phyloP scores from a whole-genome alignment of 1,140 invertebrate genomes.

The Brachionus paranguensis region DNA sequence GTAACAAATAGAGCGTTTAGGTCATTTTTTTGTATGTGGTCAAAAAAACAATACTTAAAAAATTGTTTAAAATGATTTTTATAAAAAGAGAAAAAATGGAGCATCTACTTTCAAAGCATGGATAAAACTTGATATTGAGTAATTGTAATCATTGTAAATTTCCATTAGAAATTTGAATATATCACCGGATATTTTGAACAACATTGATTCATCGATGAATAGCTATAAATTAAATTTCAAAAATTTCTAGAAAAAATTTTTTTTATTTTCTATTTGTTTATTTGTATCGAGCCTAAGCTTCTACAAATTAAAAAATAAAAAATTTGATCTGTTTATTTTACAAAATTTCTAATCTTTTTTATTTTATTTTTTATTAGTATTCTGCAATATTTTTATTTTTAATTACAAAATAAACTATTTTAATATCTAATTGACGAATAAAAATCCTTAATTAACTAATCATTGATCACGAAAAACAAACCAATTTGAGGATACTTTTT shows the following conservation, averaged over 20 bases:
- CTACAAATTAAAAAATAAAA: too few relatives aligned
- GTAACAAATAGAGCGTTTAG: conserved; percentile 4
- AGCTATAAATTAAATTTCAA: neutral
- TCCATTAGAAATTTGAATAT: conserved; percentile 31
- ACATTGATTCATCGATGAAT: conserved; percentile 15
- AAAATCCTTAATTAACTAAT: too few relatives aligned
- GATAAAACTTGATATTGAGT: conserved; percentile 24
- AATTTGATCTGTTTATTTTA: too few relatives aligned
- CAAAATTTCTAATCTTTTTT: too few relatives aligned
- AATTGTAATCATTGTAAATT: conserved; percentile 26
- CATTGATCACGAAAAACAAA: too few relatives aligned
- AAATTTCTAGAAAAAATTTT: neutral
- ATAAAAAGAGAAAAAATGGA: neutral
- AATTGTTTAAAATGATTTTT: neutral
- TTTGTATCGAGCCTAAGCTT: too few relatives aligned
- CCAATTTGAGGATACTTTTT: too few relatives aligned
- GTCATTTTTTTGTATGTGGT: conserved; percentile 25
- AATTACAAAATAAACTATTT: too few relatives aligned
- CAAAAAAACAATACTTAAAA: conserved; percentile 22
- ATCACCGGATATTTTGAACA: conserved; percentile 33
- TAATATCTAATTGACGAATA: too few relatives aligned
- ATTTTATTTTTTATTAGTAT: too few relatives aligned
- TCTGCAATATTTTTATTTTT: too few relatives aligned
- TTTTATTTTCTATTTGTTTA: neutral
- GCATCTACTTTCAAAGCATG: neutral